Base-by-base conservation (phyloP, 2,888 invertebrate species). In the Cyrtodaria siliqua region DNA sequence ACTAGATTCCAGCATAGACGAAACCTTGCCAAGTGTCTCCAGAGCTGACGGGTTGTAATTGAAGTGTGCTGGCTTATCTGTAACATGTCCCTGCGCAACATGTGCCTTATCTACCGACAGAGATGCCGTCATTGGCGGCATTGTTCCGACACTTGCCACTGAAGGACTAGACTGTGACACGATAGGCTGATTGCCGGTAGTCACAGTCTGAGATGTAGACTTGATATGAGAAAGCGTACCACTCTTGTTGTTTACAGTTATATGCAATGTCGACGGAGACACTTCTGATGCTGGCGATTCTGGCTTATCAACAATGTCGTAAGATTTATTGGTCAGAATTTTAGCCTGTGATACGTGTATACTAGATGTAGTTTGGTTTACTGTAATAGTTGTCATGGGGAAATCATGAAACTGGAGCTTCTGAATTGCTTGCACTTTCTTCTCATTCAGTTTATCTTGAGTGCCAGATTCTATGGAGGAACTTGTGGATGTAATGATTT, bases 341-440 rank as follows among this genome's bases (percentile, higher is more conserved):
- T 33, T 33, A 33, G 33, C 33, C 38, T 9, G 38, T 20, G 68
- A 47, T 83, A 77, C 4, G 86, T 82, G 56, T 24, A 20, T 16
- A 27, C 38, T 23, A 4, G 56, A 33, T 9, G 38, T 27, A 38
- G 56, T 38, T 38, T 18, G 12, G 89, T 33, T 33, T 33, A 33
- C 33, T 33, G 33, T 33, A 4, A 33, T 8, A 8, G 33, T 90
- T 12, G 90, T 89, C 6, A 89, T 64, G 6, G 90, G 89, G 64
- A 91, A 90, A 61, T 91, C 91, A 67, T 88, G 88, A 68, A 88
- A 90, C 74, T 91, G 90, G 8, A 90, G 69, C 70, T 86, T 89
- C 64, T 91, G 91, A 20, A 60, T 49, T 44, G 56, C 53, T 26
- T 49, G 59, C 16, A 49, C 42, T 47, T 63, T 62, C 1, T 53